Base-by-base conservation (phyloP, 2,797 vertebrate genomes). In the Pampus argenteus region DNA sequence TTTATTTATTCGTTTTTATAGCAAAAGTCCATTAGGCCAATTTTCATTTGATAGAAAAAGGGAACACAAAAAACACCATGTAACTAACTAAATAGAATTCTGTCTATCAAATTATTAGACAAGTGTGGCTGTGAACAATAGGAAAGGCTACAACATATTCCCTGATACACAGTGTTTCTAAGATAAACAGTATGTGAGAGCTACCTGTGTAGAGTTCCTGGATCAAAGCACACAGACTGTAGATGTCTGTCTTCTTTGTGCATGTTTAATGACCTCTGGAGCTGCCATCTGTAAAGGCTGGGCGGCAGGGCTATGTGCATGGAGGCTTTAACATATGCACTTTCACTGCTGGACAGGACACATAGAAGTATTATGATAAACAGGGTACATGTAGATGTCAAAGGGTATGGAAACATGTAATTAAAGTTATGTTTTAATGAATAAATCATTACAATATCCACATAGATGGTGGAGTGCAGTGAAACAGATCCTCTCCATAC, bases 141-240 rank as follows among this genome's bases (percentile, higher is more conserved):
- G n/a, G 9, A 36, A 17, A 34, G n/a, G 4, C 1, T 15, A 40
- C 9, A 11, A 29, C 23, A 9, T n/a, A 13, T 52, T 22, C 29
- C 17, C 52, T 25, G 2, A 2, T 2, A 49, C 6, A 9, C 13
- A n/a, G 25, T 48, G 34, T 22, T 17, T 4, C 8, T 23, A 28
- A 40, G 45, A 15, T 11, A 34, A 34, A 5, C 1, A 36, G 7
- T 25, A n/a, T 42, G 25, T 45, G 59, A 40, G 26, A 45, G 23
- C 49, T 78, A 94, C 93, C 93, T 71, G 92, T 93, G 59, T 88
- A 93, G 55, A 94, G 69, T 71, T 95, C 92, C 80, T 94, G 93
- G 68, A 91, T 81, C 66, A 94, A 75, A 40, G 89, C 64, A 60
- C 93, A 95, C 64, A 93, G 76, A 66, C 94, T 95, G 84, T 93